phyloP scores from a whole-genome alignment of 2,797 vertebrate species.

The Pogonophryne albipinna region DNA sequence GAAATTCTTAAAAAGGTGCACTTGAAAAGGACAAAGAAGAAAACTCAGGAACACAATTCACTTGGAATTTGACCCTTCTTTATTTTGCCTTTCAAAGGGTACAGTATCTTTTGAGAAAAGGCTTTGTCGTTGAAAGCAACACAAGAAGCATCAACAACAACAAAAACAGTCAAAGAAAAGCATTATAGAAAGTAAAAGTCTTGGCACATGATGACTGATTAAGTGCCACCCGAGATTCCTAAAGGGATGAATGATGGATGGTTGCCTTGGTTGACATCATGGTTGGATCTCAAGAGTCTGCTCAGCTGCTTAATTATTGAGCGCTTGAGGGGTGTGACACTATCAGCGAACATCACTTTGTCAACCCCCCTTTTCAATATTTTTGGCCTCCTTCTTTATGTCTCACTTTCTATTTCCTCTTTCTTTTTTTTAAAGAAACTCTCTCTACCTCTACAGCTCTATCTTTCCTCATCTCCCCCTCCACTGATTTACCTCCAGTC shows the following conservation, averaged over 20 bases:
- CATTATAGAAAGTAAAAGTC: conserved; percentile 15
- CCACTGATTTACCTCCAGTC: conserved; percentile 49
- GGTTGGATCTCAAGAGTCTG: conserved; percentile 54
- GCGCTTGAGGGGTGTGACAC: conserved; percentile 55
- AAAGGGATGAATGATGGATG: conserved; percentile 73
- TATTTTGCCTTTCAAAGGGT: conserved; percentile 23
- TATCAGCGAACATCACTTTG: conserved; percentile 55
- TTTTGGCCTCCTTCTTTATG: conserved; percentile 23
- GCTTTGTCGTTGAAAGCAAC: background rate
- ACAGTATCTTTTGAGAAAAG: conserved; percentile 11
- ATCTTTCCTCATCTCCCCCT: conserved; percentile 38
- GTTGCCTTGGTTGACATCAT: conserved; percentile 64
- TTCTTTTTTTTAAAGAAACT: conserved; percentile 7
- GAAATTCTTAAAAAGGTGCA: conserved; percentile 17
- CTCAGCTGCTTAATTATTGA: conserved; percentile 74
- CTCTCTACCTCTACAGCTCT: conserved; percentile 1
- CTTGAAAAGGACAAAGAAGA: conserved; percentile 6
- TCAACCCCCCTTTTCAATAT: conserved; percentile 23
- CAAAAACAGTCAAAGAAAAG: conserved; percentile 28
- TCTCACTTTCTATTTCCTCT: conserved; percentile 2
- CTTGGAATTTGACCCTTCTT: conserved; percentile 42
- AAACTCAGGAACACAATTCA: conserved; percentile 12
- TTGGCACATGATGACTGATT: conserved; percentile 63
- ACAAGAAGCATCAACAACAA: conserved; percentile 26
- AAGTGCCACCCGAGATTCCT: conserved; percentile 61